A percentile compares a stretch with the other conserved stretches of the same genome.
These are phyloP conservation scores for Griposia aprilina DNA, from an alignment of 2,888 invertebrate genomes.

Conservation along the genomic window DNA sequence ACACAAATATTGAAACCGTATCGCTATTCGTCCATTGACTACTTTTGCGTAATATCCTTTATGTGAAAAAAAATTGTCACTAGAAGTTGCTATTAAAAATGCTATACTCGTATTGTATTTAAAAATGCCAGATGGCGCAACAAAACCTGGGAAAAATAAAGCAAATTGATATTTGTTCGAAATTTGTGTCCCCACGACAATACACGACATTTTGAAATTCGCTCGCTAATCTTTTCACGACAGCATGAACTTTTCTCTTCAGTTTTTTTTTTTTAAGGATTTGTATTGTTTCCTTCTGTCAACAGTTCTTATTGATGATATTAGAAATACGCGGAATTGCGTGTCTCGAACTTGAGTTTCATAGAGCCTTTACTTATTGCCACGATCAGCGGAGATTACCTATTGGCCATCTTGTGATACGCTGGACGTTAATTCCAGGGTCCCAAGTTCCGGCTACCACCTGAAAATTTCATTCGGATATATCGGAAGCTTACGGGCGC, in stretches of 20 bases:
- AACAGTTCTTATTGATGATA: not conserved
- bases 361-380: not conserved
- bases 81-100: not conserved
- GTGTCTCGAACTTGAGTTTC: not conserved
- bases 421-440: too few species aligned
- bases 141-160: not conserved
- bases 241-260: not conserved
- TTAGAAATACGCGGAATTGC: not conserved
- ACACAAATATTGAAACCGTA: too few species aligned
- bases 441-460: too few species aligned
- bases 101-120: not conserved
- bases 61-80: not conserved
- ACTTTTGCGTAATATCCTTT: too few species aligned
- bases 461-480: too few species aligned
- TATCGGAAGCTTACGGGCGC: too few species aligned
- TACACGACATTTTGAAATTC: not conserved
- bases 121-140: not conserved
- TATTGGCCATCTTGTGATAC: too few species aligned
- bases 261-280: not conserved
- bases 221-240: not conserved
- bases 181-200: not conserved
- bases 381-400: too few species aligned
- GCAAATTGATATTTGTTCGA: not conserved
- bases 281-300: not conserved
- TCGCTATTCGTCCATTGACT: too few species aligned